Base-by-base conservation (phyloP, 2,888 invertebrate species). In the Drosophila demipolita region DNA sequence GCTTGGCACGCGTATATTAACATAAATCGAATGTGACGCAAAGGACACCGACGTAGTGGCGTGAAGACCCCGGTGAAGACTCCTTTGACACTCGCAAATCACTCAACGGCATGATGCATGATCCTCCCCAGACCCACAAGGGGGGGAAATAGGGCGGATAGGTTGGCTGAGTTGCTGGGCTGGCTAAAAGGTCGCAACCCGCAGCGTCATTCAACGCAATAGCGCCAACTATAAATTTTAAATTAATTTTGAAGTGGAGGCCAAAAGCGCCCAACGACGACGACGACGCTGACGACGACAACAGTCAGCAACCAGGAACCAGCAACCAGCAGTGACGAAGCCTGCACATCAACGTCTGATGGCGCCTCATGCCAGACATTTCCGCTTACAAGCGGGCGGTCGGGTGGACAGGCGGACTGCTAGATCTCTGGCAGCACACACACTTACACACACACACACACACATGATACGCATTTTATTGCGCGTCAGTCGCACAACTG, bases 141-240 rank as follows among this genome's bases (percentile, higher is more conserved):
- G n/a, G 23, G 2, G 17, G 1, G 15, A 40, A 52, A 26, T 50
- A 26, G 3, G 26, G 73, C 17, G n/a, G 4, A n/a, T 17, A 9
- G 20, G 5, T 20, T 15, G 20, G 8, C 20, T 12, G 32, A 4
- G 8, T 3, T 33, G 23, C 9, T 55, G 8, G 26, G 23, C 5
- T 23, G 40, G n/a, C 26, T 23, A 50, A 63, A 55, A 64, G 77
- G 72, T 80, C 55, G 66, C 48, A 26, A 68, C 70, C 80, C 90
- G 70, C 80, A 78, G 78, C 89, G 72, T 81, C 90, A 90, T 87
- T 87, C 89, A 89, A 90, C 89, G 87, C 90, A 82, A 87, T 84
- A 90, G 87, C 87, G 75, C 82, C 87, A 89, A 89, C 87, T 87
- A 87, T 87, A 87, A 87, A 87, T 87, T 87, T 87, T 80, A 87